phyloP scores from a whole-genome alignment of 2,113 vertebrate species.

The Centropristis striata region DNA sequence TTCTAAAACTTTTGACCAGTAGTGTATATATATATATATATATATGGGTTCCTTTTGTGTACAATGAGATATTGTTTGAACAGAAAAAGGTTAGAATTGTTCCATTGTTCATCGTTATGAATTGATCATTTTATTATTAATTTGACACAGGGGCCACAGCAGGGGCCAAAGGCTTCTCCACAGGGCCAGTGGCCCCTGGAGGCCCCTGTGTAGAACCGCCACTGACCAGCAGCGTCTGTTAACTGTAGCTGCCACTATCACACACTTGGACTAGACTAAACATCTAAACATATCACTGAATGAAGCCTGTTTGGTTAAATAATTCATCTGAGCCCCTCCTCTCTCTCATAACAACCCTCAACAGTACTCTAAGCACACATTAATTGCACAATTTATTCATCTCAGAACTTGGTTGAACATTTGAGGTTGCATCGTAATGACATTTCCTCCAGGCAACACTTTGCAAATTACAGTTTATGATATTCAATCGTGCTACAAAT shows the following conservation, averaged over 20 bases:
- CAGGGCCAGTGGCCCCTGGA: too few species aligned
- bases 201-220: too few species aligned
- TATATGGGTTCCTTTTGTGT: too few species aligned
- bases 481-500: slow-evolving; percentile 61
- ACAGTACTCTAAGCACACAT: slow-evolving; percentile 45
- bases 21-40: too few species aligned
- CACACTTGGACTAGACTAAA: neutral
- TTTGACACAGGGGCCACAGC: too few species aligned
- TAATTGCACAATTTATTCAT: slow-evolving; percentile 59
- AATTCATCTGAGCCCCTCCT: slow-evolving; percentile 37
- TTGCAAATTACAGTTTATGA: slow-evolving; percentile 69
- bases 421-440: slow-evolving; percentile 58
- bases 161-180: too few species aligned
- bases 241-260: slow-evolving; percentile 1
- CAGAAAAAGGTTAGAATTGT: too few species aligned
- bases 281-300: slow-evolving; percentile 2
- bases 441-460: slow-evolving; percentile 63
- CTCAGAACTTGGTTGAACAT: slow-evolving; percentile 61
- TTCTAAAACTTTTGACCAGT: too few species aligned
- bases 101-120: too few species aligned
- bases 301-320: slow-evolving; percentile 36
- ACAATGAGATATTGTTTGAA: too few species aligned
- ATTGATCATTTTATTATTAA: too few species aligned
- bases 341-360: slow-evolving; percentile 34
- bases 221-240: slow-evolving; percentile 28